Evolutionary conservation across 2,888 invertebrate genomes (phyloP).

Genomic region (Exocentrus adspersus): DNA sequence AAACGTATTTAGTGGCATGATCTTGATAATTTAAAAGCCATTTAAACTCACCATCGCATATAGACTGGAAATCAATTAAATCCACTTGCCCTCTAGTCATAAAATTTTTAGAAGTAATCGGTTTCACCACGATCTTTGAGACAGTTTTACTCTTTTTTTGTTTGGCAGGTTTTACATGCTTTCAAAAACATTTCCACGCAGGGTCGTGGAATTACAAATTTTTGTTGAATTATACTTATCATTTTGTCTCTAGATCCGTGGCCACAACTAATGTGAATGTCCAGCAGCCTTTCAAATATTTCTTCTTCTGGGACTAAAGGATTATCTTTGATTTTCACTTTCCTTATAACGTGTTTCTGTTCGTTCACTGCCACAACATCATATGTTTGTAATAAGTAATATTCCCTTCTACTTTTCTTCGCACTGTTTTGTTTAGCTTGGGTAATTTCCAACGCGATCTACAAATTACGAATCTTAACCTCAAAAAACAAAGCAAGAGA

Average conservation of each 20-base stretch:
- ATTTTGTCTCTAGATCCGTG: not conserved
- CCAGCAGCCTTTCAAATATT: not conserved
- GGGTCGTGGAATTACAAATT: constrained; percentile 13
- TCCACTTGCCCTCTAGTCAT: not conserved
- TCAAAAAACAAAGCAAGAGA: too few species aligned
- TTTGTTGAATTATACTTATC: constrained; percentile 7
- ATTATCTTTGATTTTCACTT: not conserved
- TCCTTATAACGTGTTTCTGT: not conserved
- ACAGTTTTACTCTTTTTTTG: constrained; percentile 3
- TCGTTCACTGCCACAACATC: not conserved
- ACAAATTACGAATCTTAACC: too few species aligned
- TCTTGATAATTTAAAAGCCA: not conserved
- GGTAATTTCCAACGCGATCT: not conserved
- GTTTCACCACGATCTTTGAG: constrained; percentile 7
- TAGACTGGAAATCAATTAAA: not conserved
- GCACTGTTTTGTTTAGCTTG: not conserved
- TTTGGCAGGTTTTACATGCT: constrained; percentile 14
- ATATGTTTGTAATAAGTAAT: not conserved
- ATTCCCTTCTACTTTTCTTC: not conserved
- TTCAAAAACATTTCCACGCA: constrained; percentile 22
- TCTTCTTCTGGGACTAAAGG: not conserved
- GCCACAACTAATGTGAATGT: constrained; percentile 1
- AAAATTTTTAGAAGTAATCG: constrained; percentile 9
- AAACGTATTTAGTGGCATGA: not conserved
- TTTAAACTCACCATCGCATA: not conserved